Evolutionary conservation across 2,888 invertebrate species (phyloP), one percentile per base, ranked within the genome.

Genomic region (Melitaea athalia): DNA sequence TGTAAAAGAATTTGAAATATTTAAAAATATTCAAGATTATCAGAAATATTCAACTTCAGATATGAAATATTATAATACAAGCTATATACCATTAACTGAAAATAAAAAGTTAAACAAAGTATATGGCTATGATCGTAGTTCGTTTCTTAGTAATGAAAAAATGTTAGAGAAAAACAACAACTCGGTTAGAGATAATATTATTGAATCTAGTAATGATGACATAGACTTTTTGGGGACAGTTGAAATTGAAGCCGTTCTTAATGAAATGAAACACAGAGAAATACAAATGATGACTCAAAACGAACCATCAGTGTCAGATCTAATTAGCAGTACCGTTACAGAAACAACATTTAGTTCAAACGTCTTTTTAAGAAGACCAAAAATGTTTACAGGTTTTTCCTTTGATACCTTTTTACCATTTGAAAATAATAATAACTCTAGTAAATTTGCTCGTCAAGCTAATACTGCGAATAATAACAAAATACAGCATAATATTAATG

Each of bases 241-340:
- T 3, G 78, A 83, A 69, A 80, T 89, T 59, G 89, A 89, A 77
- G 73, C 70, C 17, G 65, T 88, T 53, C 77, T 90, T 0, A 80
- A 84, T 67, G 78, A 82, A 68, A 83, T 87, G 14, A 89, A 88
- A 78, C 68, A 76, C 15, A 84, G 79, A 73, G 82, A 84, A 3
- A 72, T 83, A 33, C 70, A 82, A 67, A 81, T 78, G 71, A 74
- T 84, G 12, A 64, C 76, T 10, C 78, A 78, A 64, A 80, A 84
- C 60, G 79, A 67, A 33, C 81, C 83, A n/a, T 68, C 75, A 7
- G 45, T 84, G 0, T 73, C 77, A 5, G 79, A 79, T 33, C 69
- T 86, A 6, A 79, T 85, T 59, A 75, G 78, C 7, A 85, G 77
- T 57, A 70, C 82, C 43, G 84, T 79, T 0, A 85, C 83, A 14